Evolutionary conservation across 2,797 vertebrate genomes (phyloP), one percentile per base, ranked within the genome.

Genomic region (Neomorphus geoffroyi): DNA sequence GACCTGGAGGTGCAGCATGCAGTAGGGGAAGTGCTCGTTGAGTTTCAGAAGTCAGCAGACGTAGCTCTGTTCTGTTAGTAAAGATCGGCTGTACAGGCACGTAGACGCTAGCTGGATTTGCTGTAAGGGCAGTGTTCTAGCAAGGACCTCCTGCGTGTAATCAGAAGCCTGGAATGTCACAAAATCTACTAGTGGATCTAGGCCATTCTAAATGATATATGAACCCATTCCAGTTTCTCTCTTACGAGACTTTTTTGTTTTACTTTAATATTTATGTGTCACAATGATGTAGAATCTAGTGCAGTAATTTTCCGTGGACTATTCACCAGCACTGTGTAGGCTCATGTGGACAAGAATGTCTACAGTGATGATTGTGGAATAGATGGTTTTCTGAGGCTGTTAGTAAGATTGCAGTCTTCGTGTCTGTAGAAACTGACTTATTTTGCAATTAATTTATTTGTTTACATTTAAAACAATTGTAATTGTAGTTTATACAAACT

Each of bases 391-490:
- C 81, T 10, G 18, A 73, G 51, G 50, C 60, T 86, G 17, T 66
- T 91, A 2, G 0, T 75, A 51, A 80, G 35, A 74, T 37, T 86
- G 62, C 39, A 74, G n/a, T 78, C 54, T 65, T 83, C 53, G 22
- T 50, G 28, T 72, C 72, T 50, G 28, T 56, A 69, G 33, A 91
- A 86, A 72, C 11, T 14, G 21, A 41, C 45, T 43, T 17, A 43
- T 53, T 93, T 92, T 78, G 85, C 57, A 80, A 61, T 93, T 80
- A 85, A 35, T 32, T 60, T 72, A 50, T 7, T 70, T 82, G 32
- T 80, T 74, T 73, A 66, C 24, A 6, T 74, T 71, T 62, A 45
- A 57, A 74, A 43, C 23, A 57, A 54, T 70, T 43, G 8, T n/a
- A 53, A 79, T 18, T 75, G 54, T 64, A 50, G 30, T 83, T 94